These are phyloP conservation scores for Drosophila repleta DNA, from an alignment of 1,140 invertebrate species.

Conservation along the genomic window DNA sequence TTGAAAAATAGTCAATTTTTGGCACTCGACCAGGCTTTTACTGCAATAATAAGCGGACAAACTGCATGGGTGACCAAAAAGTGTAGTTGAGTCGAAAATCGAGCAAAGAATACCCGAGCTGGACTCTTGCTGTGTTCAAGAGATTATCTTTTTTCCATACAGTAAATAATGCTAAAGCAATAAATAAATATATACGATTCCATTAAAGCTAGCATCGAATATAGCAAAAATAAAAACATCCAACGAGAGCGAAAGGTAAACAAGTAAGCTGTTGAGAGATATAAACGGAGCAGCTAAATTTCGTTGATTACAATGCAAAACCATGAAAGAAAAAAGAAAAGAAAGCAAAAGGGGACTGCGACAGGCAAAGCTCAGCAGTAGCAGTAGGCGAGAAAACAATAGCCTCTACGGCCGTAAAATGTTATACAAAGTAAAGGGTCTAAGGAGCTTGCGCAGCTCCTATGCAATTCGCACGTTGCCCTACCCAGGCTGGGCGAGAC, in stretches of 20 bases:
- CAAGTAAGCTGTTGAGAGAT: neutral
- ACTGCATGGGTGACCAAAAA: too few relatives aligned
- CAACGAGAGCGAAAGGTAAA: neutral
- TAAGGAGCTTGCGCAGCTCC: conserved; percentile 15
- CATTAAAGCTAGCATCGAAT: neutral
- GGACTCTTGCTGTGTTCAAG: too few relatives aligned
- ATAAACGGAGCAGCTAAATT: conserved; percentile 35
- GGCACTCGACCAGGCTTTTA: too few relatives aligned
- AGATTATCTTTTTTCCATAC: too few relatives aligned
- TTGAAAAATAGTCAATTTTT: too few relatives aligned
- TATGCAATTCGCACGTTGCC: conserved; percentile 24
- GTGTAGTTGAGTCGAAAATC: too few relatives aligned
- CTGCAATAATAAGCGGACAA: too few relatives aligned
- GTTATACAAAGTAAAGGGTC: conserved; percentile 71
- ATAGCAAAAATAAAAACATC: neutral
- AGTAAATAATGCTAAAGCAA: too few relatives aligned
- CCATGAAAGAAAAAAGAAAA: neutral
- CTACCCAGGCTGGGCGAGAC: conserved; percentile 38
- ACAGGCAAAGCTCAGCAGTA: neutral
- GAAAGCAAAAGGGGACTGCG: neutral
- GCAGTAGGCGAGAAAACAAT: conserved; percentile 13
- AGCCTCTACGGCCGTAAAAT: conserved; percentile 58
- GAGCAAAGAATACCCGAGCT: too few relatives aligned
- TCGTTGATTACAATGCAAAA: conserved; percentile 51
- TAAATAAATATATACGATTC: neutral